Evolutionary conservation across 2,888 invertebrate genomes (phyloP).

Genomic region (Allacma fusca): DNA sequence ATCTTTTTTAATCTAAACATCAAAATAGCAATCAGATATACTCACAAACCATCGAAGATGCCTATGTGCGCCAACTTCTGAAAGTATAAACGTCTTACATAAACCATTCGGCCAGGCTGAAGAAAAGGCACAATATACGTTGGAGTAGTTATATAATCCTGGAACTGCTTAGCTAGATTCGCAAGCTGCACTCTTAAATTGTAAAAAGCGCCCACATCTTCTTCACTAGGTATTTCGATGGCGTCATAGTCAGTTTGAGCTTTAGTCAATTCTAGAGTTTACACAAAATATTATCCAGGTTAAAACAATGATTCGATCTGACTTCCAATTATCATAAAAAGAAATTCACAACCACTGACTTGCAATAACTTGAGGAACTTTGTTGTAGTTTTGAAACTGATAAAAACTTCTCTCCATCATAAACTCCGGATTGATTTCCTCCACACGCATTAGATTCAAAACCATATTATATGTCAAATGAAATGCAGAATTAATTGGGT

Average conservation of each 20-base stretch:
- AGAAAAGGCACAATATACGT: slow-evolving; percentile 87
- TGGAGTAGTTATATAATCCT: slow-evolving; percentile 81
- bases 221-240: slow-evolving; percentile 76
- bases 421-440: slow-evolving; percentile 99
- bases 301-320: neutral
- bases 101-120: slow-evolving; percentile 91
- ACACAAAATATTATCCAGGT: slow-evolving; percentile 43
- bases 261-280: slow-evolving; percentile 71
- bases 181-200: slow-evolving; percentile 83
- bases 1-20: slow-evolving; percentile 77
- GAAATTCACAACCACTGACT: slow-evolving; percentile 70
- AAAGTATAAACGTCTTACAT: slow-evolving; percentile 69
- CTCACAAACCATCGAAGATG: neutral
- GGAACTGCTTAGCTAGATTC: slow-evolving; percentile 76
- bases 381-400: slow-evolving; percentile 98
- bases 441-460: slow-evolving; percentile 91
- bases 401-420: slow-evolving; percentile 98
- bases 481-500: slow-evolving; percentile 98
- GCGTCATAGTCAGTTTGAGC: slow-evolving; percentile 74
- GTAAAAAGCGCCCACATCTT: slow-evolving; percentile 81
- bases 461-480: slow-evolving; percentile 99
- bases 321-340: neutral
- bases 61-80: neutral
- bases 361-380: slow-evolving; percentile 87
- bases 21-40: slow-evolving; percentile 52